Evolutionary conservation across 2,888 invertebrate genomes (phyloP), one percentile per base, ranked within the genome.

Genomic region (Eurois occulta): DNA sequence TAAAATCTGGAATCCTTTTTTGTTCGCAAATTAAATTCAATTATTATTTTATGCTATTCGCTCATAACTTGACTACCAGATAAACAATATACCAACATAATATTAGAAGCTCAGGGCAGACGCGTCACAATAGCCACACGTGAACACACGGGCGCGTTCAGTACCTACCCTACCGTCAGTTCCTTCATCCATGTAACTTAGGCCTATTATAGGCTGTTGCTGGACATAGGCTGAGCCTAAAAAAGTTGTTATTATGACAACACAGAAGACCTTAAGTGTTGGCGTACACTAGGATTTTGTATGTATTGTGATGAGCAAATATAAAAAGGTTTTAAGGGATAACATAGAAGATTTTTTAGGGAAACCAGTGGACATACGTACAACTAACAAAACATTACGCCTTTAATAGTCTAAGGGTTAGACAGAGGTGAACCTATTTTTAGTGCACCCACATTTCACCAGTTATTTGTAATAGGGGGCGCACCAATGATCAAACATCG

Each of bases 121-220:
- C 85, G 87, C 72, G 86, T 73, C 72, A 77, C 77, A 73, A 72
- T 71, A 72, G 72, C 66, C 84, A 72, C 80, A 69, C 67, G 75
- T 75, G 81, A 70, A 87, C 83, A 82, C 78, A 80, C 52, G 78
- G 65, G 13, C 21, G 86, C 67, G 60, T 62, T 62, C 77, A 72
- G 78, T 71, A 78, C 65, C 80, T 68, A 78, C 76, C 81, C 77
- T 62, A 60, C n/a, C 55, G 32, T 48, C 35, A 67, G 66, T n/a
- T 52, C 52, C 64, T 72, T 74, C 64, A 75, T 38, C 88, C 83
- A 77, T 83, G 43, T 68, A 41, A 52, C 68, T 58, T n/a, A n/a
- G 62, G 66, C 65, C 81, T 68, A 24, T 83, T 58, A 55, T 35
- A 16, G 28, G 5, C 28, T 24, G 21, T 7, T 66, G 58, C 28